Percentiles rank a stretch among this genome's conserved stretches.
phyloP scores from a whole-genome alignment of 1,140 invertebrate genomes.

The Whitmania pigra region DNA sequence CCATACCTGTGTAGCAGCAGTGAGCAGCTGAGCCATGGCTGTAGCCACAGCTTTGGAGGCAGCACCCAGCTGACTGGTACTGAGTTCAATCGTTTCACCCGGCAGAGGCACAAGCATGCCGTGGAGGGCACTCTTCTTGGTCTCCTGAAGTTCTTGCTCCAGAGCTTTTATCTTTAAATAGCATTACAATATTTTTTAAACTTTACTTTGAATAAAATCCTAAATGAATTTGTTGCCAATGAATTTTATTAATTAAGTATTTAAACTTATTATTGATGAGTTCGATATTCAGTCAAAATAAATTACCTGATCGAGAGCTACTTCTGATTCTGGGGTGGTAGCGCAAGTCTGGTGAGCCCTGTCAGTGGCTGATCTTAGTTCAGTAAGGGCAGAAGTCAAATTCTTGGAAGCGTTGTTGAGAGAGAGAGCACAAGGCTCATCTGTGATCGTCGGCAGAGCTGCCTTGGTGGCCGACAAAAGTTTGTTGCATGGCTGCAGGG shows the following conservation, averaged over 20 bases:
- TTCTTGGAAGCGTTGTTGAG: slow-evolving; percentile 60
- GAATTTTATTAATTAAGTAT: no score
- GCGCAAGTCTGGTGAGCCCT: slow-evolving; percentile 66
- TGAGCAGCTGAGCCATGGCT: slow-evolving; percentile 65
- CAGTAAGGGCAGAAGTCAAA: slow-evolving; percentile 60
- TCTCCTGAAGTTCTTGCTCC: slow-evolving; percentile 67
- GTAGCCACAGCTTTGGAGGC: slow-evolving; percentile 55
- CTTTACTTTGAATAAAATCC: no score
- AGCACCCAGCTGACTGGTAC: slow-evolving; percentile 56
- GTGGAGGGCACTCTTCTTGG: slow-evolving; percentile 57
- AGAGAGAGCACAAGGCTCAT: slow-evolving; percentile 62
- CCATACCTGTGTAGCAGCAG: slow-evolving; percentile 59
- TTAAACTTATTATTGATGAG: no score
- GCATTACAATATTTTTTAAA: neutral
- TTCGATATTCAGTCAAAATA: no score
- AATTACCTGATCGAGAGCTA: slow-evolving; percentile 57
- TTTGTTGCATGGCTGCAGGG: slow-evolving; percentile 49
- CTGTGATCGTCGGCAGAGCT: slow-evolving; percentile 69
- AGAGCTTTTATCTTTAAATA: slow-evolving; percentile 44
- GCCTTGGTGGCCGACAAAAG: slow-evolving; percentile 61
- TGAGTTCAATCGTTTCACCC: slow-evolving; percentile 68
- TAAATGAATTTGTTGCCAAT: no score
- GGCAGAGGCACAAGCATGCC: slow-evolving; percentile 65
- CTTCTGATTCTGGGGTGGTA: slow-evolving; percentile 59
- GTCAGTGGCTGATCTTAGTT: slow-evolving; percentile 64